A percentile compares a stretch with the other conserved stretches of the same genome.
Evolutionary conservation across 2,113 vertebrate genomes (phyloP).

Genomic region (Gulo gulo): DNA sequence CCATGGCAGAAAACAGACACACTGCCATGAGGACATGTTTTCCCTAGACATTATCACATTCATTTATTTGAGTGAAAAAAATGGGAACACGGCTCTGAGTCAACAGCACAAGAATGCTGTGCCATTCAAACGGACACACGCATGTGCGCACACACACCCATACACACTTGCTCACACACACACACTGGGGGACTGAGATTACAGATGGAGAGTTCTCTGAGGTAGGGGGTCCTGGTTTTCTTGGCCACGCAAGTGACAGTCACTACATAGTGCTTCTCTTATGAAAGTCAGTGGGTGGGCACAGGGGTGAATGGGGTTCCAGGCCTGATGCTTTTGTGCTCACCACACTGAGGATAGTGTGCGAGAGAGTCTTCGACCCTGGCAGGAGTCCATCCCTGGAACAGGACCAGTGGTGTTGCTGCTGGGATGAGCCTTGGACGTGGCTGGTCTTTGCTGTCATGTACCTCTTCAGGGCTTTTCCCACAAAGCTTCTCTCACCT

Average conservation of each 20-base stretch:
- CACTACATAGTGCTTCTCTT: background rate
- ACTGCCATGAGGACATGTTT: background rate
- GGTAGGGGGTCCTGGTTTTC: background rate
- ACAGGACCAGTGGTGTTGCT: background rate
- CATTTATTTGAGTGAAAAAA: constrained; percentile 4
- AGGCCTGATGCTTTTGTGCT: background rate
- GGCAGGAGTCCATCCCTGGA: background rate
- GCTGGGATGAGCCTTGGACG: background rate
- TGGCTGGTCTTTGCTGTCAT: background rate
- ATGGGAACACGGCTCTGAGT: background rate
- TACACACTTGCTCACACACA: too few species aligned
- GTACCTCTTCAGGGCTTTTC: background rate
- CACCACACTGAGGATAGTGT: background rate
- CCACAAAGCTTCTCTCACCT: constrained; percentile 40
- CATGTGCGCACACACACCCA: background rate
- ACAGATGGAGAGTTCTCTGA: background rate
- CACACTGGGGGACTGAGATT: background rate
- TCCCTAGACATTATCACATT: background rate
- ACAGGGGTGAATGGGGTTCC: background rate
- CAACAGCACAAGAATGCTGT: background rate
- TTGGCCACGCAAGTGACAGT: background rate
- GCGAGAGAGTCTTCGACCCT: background rate
- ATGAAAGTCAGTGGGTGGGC: background rate
- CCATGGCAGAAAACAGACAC: background rate
- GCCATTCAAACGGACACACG: background rate